Evolutionary conservation across 2,888 invertebrate species (phyloP).

Genomic region (Arctia plantaginis): DNA sequence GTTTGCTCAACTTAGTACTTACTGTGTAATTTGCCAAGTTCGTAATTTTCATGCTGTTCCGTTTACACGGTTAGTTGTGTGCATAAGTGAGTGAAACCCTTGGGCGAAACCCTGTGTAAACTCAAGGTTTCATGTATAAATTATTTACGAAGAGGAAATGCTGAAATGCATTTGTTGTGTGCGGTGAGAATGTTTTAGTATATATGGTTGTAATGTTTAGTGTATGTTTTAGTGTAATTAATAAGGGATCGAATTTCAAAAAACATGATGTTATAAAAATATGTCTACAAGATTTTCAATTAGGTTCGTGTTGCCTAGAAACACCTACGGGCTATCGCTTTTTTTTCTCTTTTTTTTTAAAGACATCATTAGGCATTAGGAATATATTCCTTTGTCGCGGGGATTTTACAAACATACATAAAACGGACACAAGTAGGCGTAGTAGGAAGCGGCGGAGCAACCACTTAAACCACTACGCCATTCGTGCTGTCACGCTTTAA

Average conservation of each 20-base stretch:
- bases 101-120: constrained; percentile 7
- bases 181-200: constrained; percentile 13
- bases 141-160: constrained; percentile 14
- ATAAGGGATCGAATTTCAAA: not conserved
- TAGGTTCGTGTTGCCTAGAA: too few relatives aligned
- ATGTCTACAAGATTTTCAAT: not conserved
- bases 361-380: too few relatives aligned
- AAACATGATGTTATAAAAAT: not conserved
- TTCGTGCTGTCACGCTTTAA: too few relatives aligned
- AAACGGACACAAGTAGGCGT: too few relatives aligned
- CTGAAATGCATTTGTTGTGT: constrained; percentile 12
- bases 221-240: not conserved
- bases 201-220: not conserved
- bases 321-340: too few relatives aligned
- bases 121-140: constrained; percentile 1
- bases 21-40: constrained; percentile 30
- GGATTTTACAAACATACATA: too few relatives aligned
- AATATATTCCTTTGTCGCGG: too few relatives aligned
- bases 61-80: constrained; percentile 22
- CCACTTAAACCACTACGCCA: too few relatives aligned
- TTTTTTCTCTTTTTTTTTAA: too few relatives aligned
- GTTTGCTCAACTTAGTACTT: constrained; percentile 24
- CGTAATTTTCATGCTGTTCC: constrained; percentile 22
- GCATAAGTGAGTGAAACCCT: constrained; percentile 16
- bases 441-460: too few relatives aligned